Base-by-base conservation (phyloP, 2,113 vertebrate genomes). In the Catagonus wagneri region DNA sequence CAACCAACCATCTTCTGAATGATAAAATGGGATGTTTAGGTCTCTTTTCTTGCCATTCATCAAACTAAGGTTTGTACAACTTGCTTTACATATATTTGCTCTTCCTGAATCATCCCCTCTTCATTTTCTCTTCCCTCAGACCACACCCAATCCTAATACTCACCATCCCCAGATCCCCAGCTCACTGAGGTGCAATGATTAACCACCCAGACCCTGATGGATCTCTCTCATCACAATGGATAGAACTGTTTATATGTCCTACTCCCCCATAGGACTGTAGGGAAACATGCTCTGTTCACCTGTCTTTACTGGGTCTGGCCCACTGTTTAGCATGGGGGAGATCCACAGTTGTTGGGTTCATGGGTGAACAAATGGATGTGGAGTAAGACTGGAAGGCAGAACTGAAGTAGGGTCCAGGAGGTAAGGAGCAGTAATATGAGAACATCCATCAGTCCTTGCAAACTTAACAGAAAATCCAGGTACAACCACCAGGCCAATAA, bases 391-490 rank as follows among this genome's bases (percentile, higher is more conserved):
- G 23, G 17, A 76, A 94, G 66, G 29, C 63, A 85, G 66, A 25
- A 36, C 29, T n/a, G 27, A 61, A 74, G 27, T 90, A 19, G 39
- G 1, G 22, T 5, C 66, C 16, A 13, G n/a, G 16, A 89, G 4
- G 20, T 1, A 27, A 22, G 15, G 9, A 56, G 7, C 20, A 1
- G 3, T 27, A 78, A 84, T 39, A 19, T 0, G 29, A 29, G 6
- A 92, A 79, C 84, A 63, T 3, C 66, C 27, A 50, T 3, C 60
- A 56, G 34, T 7, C 6, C 11, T 32, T 63, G 71, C 52, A 52
- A 95, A 87, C 92, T 50, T 56, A 86, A 81, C 71, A 95, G 39
- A 68, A 92, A 90, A 61, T 7, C 72, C 91, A 95, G 68, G 34
- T 10, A 29, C 44, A 76, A 80, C 25, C 50, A 74, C 14, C 34